phyloP scores from a whole-genome alignment of 2,888 invertebrate genomes.

The Trachelus troglodyta region DNA sequence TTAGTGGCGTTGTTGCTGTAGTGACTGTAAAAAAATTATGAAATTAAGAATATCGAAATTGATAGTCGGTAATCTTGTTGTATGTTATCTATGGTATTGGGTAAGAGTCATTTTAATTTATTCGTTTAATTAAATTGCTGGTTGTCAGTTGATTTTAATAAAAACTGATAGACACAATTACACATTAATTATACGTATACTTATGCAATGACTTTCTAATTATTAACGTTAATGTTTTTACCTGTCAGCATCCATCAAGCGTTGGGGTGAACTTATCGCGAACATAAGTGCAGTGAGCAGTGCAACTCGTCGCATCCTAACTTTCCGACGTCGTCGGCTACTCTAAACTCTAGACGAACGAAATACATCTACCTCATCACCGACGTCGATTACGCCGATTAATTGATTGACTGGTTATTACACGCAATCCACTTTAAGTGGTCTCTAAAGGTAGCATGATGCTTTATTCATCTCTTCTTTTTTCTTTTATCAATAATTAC shows the following conservation, averaged over 20 bases:
- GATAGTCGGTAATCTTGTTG: background rate
- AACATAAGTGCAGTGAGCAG: background rate
- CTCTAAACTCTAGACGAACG: background rate
- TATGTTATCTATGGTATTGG: background rate
- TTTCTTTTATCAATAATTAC: conserved; percentile 1
- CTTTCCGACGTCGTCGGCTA: background rate
- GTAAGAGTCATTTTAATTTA: background rate
- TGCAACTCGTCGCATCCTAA: background rate
- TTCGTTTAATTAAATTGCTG: background rate
- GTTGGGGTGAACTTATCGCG: conserved; percentile 26
- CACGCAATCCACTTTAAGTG: conserved; percentile 51
- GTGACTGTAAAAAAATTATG: conserved; percentile 30
- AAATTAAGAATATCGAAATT: background rate
- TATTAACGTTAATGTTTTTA: conserved; percentile 22
- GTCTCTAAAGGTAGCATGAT: background rate
- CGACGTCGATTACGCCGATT: conserved; percentile 38
- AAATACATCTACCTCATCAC: background rate
- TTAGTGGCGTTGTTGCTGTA: conserved; percentile 38
- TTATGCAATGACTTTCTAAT: background rate
- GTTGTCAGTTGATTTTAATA: background rate
- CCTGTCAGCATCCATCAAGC: conserved; percentile 26
- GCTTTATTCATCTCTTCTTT: background rate
- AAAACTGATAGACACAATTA: background rate
- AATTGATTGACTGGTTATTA: conserved; percentile 51
- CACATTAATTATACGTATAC: background rate